These are phyloP conservation scores for Drosophila leonis DNA, from an alignment of 2,888 invertebrate genomes.

Conservation along the genomic window DNA sequence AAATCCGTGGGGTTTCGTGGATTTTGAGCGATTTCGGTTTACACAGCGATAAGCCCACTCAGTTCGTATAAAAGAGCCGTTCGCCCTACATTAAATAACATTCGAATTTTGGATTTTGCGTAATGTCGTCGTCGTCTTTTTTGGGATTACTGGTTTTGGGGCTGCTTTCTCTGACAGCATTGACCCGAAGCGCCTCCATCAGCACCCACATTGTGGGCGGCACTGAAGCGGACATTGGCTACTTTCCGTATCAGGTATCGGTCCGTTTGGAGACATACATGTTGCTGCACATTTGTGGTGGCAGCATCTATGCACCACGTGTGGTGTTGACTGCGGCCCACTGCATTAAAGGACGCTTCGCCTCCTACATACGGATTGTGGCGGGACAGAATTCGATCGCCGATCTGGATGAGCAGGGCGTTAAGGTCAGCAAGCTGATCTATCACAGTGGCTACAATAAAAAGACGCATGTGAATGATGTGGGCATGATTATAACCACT, in stretches of 20 bases:
- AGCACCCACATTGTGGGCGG: constrained; percentile 69
- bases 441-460: constrained; percentile 69
- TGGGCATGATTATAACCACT: constrained; percentile 87
- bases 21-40: constrained; percentile 47
- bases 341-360: constrained; percentile 73
- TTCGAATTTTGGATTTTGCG: constrained; percentile 10
- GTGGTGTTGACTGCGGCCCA: constrained; percentile 77
- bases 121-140: constrained; percentile 38
- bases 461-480: constrained; percentile 86
- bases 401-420: constrained; percentile 65
- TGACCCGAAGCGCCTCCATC: constrained; percentile 37
- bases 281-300: constrained; percentile 77
- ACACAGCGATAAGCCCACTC: constrained; percentile 56
- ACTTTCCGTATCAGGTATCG: constrained; percentile 73
- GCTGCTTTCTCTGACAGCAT: constrained; percentile 32
- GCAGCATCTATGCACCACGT: constrained; percentile 64
- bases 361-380: constrained; percentile 71
- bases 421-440: constrained; percentile 68
- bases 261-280: constrained; percentile 69
- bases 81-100: constrained; percentile 9
- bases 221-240: constrained; percentile 56
- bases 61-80: constrained; percentile 45
- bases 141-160: constrained; percentile 45
- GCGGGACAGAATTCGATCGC: constrained; percentile 73
- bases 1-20: constrained; percentile 61